These are phyloP conservation scores for Carapus acus DNA, from an alignment of 2,797 vertebrate genomes.

Conservation along the genomic window DNA sequence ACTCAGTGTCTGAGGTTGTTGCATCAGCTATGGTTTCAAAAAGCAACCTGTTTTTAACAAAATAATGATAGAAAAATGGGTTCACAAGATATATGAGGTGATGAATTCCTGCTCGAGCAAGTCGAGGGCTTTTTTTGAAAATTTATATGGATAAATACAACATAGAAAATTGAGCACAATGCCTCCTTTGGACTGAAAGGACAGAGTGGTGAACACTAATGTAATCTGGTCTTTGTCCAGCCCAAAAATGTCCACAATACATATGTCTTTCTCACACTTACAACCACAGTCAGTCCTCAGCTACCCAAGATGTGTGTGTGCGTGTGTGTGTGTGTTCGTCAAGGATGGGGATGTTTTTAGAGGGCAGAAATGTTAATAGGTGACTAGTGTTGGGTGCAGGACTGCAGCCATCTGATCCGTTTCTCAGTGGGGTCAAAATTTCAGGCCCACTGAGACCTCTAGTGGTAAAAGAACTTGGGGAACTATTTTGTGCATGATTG, in stretches of 20 bases:
- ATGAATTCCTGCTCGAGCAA: no score
- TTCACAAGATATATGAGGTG: no score
- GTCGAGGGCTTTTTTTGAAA: no score
- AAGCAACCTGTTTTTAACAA: no score
- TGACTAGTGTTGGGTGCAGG: constrained; percentile 28
- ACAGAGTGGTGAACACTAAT: no score
- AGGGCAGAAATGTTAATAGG: constrained; percentile 20
- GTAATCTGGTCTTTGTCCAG: not conserved
- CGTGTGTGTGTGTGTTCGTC: not conserved
- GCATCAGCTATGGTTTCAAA: no score
- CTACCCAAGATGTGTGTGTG: not conserved
- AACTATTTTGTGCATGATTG: constrained; percentile 19
- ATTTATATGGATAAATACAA: no score
- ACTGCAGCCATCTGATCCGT: constrained; percentile 32
- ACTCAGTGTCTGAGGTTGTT: no score
- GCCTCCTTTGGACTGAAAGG: no score
- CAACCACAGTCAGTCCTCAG: not conserved
- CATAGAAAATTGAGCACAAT: no score
- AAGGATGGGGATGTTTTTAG: constrained; percentile 1
- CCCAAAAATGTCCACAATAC: no score
- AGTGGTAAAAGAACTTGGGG: constrained; percentile 59
- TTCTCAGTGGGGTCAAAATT: constrained; percentile 52
- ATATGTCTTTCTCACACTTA: not conserved
- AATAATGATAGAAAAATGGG: no score
- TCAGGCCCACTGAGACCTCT: constrained; percentile 70